phyloP scores from a whole-genome alignment of 2,113 vertebrate species.

The Lophochroa leadbeateri region DNA sequence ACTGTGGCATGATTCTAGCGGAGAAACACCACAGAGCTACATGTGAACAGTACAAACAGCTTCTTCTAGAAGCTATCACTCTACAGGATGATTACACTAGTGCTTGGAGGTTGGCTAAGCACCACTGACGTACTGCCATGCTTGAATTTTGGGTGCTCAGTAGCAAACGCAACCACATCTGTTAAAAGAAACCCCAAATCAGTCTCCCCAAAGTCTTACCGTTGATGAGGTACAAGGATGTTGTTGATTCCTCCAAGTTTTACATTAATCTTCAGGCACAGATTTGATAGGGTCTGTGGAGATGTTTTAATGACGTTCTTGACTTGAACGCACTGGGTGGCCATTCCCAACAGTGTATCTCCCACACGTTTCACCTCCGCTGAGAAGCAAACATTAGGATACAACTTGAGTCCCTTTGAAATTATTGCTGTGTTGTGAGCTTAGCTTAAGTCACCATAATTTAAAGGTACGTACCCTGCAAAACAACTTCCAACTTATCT shows the following conservation, averaged over 20 bases:
- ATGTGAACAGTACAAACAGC: rapidly evolving
- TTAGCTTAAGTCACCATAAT: not conserved
- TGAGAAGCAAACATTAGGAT: constrained; percentile 56
- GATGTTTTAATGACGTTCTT: constrained; percentile 99
- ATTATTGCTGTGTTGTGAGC: not conserved
- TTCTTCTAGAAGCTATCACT: not conserved
- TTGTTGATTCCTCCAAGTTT: constrained; percentile 99
- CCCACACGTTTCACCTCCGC: constrained; percentile 98
- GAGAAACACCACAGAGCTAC: not conserved
- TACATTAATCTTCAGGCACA: constrained; percentile 99
- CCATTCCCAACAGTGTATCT: constrained; percentile 96
- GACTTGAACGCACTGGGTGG: constrained; percentile 97
- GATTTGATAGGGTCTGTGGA: constrained; percentile 97
- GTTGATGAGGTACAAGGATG: constrained; percentile 97
- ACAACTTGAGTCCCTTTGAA: not conserved
- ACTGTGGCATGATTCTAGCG: not conserved
- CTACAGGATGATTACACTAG: not conserved
- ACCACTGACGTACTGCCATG: rapidly evolving
- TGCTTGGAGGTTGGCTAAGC: not conserved
- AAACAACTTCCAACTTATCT: not conserved
- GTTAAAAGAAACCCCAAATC: not conserved
- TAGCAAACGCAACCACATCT: not conserved
- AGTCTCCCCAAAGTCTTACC: constrained; percentile 74
- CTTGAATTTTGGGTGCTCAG: not conserved
- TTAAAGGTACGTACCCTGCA: not conserved